phyloP scores from a whole-genome alignment of 2,888 invertebrate genomes.

The Gortyna flavago region DNA sequence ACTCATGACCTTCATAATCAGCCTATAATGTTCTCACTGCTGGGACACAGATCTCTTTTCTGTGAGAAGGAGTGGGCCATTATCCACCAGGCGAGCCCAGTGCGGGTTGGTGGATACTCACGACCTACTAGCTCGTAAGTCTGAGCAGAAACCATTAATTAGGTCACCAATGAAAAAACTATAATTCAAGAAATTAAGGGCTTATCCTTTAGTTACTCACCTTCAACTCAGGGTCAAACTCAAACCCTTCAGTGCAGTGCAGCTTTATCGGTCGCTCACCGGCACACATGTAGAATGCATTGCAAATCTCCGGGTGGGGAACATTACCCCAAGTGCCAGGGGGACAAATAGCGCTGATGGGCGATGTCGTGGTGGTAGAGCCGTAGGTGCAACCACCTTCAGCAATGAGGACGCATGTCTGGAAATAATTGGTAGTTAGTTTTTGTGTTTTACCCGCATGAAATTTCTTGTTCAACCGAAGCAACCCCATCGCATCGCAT shows the following conservation, averaged over 20 bases:
- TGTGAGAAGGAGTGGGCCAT: too few species aligned
- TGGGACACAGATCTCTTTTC: too few species aligned
- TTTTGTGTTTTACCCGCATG: not conserved
- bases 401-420: constrained; percentile 65
- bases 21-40: too few species aligned
- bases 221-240: constrained; percentile 63
- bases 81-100: too few species aligned
- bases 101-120: too few species aligned
- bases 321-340: constrained; percentile 51
- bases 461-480: too few species aligned
- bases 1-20: too few species aligned
- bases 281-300: constrained; percentile 66
- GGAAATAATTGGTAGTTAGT: constrained; percentile 12
- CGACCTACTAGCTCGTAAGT: too few species aligned
- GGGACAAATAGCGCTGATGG: constrained; percentile 31
- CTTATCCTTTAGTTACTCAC: constrained; percentile 22
- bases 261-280: constrained; percentile 65
- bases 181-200: not conserved
- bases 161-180: too few species aligned
- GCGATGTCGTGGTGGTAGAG: constrained; percentile 16
- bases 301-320: constrained; percentile 42
- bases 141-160: too few species aligned
- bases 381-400: constrained; percentile 70
- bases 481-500: too few species aligned
- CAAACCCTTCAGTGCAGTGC: constrained; percentile 69